Conservation (phyloP, 1,140 invertebrate species). For the Drosophila erecta region DNA sequence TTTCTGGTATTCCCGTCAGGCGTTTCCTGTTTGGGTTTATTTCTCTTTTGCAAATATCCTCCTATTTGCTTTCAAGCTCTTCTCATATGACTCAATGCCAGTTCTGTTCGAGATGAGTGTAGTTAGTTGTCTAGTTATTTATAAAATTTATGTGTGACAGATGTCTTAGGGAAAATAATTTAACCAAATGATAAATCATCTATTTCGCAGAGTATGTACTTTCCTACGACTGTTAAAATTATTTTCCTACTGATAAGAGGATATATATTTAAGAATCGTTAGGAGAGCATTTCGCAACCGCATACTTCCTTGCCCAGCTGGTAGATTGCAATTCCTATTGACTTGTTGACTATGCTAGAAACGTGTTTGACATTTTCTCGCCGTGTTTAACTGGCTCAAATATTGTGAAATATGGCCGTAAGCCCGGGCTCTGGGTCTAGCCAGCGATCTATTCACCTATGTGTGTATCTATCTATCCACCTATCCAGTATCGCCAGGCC, state of each 20-base stretch:
- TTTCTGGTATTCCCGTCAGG: conserved; percentile 5
- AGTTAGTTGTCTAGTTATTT: conserved; percentile 4
- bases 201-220: too few species aligned
- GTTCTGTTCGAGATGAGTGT: not conserved
- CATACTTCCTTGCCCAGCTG: conserved; percentile 9
- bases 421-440: conserved; percentile 17
- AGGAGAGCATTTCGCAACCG: conserved; percentile 34
- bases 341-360: conserved; percentile 64
- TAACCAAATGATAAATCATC: too few species aligned
- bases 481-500: conserved; percentile 17
- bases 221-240: too few species aligned
- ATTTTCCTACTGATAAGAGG: too few species aligned
- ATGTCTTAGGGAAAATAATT: not conserved
- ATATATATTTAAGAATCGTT: not conserved
- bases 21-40: conserved; percentile 5
- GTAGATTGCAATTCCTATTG: conserved; percentile 58
- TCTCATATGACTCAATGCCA: conserved; percentile 19
- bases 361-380: conserved; percentile 77
- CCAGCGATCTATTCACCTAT: conserved; percentile 15
- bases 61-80: conserved; percentile 4
- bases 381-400: conserved; percentile 62
- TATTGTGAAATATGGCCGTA: conserved; percentile 44
- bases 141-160: not conserved
- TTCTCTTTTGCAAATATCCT: conserved; percentile 11
- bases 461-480: conserved; percentile 19